Conservation (phyloP, 2,888 invertebrate genomes). For the Agrotis ipsilon region DNA sequence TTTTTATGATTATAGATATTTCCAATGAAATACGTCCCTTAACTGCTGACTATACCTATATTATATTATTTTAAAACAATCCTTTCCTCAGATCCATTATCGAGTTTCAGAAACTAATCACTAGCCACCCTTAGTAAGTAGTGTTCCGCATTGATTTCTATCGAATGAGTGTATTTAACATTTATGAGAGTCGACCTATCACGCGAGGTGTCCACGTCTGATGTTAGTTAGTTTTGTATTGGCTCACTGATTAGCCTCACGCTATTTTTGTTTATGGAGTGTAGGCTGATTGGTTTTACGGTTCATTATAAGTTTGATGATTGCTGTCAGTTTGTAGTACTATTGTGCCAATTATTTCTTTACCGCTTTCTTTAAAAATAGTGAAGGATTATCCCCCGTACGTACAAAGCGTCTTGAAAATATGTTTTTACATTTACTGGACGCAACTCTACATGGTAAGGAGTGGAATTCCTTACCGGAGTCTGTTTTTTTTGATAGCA, state of each 20-base stretch:
- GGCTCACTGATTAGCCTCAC: slow-evolving; percentile 37
- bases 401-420: too few relatives aligned
- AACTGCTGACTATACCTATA: too few relatives aligned
- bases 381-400: too few relatives aligned
- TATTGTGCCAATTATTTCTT: too few relatives aligned
- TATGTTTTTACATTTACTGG: too few relatives aligned
- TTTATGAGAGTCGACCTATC: slow-evolving; percentile 63
- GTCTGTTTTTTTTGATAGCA: too few relatives aligned
- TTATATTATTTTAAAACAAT: slow-evolving; percentile 10
- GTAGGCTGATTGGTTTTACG: background rate
- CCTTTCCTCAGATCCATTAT: slow-evolving; percentile 12
- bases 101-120: slow-evolving; percentile 29
- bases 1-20: background rate
- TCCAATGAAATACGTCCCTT: background rate
- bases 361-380: too few relatives aligned
- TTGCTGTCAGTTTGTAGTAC: background rate
- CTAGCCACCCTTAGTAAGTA: slow-evolving; percentile 31
- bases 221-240: slow-evolving; percentile 40
- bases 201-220: slow-evolving; percentile 56
- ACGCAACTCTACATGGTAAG: too few relatives aligned
- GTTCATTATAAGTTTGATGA: background rate
- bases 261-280: slow-evolving; percentile 26
- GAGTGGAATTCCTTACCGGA: too few relatives aligned
- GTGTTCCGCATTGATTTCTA: slow-evolving; percentile 56
- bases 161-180: slow-evolving; percentile 57